Conservation (phyloP, 2,797 vertebrate genomes). For the Melanotaenia maccullochi region DNA sequence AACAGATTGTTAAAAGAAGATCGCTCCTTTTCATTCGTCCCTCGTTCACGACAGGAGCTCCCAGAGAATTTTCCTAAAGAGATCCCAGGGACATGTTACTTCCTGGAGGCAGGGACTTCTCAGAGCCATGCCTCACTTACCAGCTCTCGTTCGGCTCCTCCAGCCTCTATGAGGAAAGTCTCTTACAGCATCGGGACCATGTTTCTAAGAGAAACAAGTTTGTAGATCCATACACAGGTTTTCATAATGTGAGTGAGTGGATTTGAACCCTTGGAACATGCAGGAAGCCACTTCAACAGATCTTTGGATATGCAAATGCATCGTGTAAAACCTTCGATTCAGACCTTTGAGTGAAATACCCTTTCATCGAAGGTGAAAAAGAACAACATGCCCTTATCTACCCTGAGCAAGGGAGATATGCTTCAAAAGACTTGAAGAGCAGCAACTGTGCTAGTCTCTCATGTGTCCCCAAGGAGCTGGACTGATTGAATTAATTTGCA, state of each 20-base stretch:
- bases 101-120: constrained; percentile 92
- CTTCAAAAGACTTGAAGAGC: constrained; percentile 38
- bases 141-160: constrained; percentile 87
- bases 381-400: constrained; percentile 40
- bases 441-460: constrained; percentile 36
- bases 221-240: constrained; percentile 82
- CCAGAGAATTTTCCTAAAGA: constrained; percentile 99
- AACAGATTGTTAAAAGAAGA: constrained; percentile 94
- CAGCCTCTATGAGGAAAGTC: constrained; percentile 93
- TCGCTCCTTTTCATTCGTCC: constrained; percentile 92
- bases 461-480: constrained; percentile 35
- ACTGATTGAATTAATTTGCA: constrained; percentile 38
- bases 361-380: constrained; percentile 44
- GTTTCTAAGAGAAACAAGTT: constrained; percentile 98
- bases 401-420: constrained; percentile 22
- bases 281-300: constrained; percentile 39
- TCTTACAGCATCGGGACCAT: constrained; percentile 99
- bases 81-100: constrained; percentile 97
- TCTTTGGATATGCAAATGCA: constrained; percentile 68
- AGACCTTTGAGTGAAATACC: constrained; percentile 31
- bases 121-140: constrained; percentile 87
- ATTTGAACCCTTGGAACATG: constrained; percentile 38
- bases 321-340: constrained; percentile 51
- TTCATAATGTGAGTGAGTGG: constrained; percentile 39
- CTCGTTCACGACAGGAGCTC: constrained; percentile 96